These are phyloP conservation scores for Ashinkailepas kermadecensis DNA, from an alignment of 2,888 invertebrate genomes.

Conservation along the genomic window DNA sequence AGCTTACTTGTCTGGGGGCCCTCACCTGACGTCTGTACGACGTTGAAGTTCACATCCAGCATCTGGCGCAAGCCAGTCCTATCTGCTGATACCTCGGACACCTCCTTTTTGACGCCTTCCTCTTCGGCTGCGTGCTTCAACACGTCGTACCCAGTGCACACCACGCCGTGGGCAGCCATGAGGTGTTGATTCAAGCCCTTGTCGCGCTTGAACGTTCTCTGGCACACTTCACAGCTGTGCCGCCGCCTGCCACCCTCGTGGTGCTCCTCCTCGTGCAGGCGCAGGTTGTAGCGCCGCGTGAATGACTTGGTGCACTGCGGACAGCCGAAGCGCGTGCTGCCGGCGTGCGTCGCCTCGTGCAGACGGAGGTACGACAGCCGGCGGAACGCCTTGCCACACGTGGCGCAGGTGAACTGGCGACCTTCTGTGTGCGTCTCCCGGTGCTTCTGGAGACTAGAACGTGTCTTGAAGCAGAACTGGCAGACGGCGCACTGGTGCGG, in stretches of 20 bases:
- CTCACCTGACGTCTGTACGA: too few species aligned
- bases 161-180: too few species aligned
- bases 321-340: neutral
- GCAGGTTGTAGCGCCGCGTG: constrained; percentile 17
- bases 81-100: too few species aligned
- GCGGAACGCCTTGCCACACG: neutral
- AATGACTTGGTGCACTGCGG: neutral
- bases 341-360: neutral
- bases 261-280: constrained; percentile 12
- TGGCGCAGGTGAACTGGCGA: neutral
- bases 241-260: neutral
- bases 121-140: too few species aligned
- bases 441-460: constrained; percentile 7
- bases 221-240: neutral
- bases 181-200: too few species aligned
- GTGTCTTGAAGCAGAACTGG: constrained; percentile 1
- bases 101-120: too few species aligned
- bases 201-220: too few species aligned
- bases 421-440: neutral
- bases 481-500: neutral
- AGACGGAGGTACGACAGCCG: neutral
- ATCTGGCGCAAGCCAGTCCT: too few species aligned
- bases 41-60: too few species aligned
- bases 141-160: too few species aligned
- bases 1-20: too few species aligned